phyloP scores from a whole-genome alignment of 2,888 invertebrate species.

The Eilema griseolum region DNA sequence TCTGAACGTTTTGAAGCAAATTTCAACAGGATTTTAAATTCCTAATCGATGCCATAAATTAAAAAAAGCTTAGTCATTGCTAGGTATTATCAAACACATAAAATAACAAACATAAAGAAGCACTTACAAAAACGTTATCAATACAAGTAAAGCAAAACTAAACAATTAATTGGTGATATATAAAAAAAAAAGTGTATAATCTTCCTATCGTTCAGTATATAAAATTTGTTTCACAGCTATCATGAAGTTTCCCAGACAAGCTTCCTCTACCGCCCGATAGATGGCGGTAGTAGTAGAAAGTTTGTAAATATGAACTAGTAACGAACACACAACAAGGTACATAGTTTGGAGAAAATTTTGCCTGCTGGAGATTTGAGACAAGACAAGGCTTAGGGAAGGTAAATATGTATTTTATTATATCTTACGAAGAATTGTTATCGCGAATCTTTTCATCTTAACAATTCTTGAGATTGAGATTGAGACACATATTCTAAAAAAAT shows the following conservation, averaged over 20 bases:
- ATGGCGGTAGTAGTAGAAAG: slow-evolving; percentile 67
- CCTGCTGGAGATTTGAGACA: not conserved
- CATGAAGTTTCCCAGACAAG: slow-evolving; percentile 14
- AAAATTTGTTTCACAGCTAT: not conserved
- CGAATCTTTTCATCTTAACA: not conserved
- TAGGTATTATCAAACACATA: not conserved
- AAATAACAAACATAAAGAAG: slow-evolving; percentile 2
- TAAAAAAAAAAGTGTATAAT: not conserved
- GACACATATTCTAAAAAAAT: not conserved
- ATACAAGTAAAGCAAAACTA: not conserved
- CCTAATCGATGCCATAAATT: not conserved
- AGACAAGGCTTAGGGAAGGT: not conserved
- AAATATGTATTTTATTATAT: not conserved
- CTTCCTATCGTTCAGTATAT: not conserved
- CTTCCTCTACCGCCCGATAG: slow-evolving; percentile 74
- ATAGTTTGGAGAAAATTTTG: not conserved
- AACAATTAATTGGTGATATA: not conserved
- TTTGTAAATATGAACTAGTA: slow-evolving; percentile 4
- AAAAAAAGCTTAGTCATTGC: not conserved
- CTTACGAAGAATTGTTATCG: not conserved
- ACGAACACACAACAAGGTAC: not conserved
- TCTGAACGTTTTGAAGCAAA: not conserved
- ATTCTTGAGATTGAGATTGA: not conserved
- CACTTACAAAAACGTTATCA: not conserved
- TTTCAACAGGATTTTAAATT: not conserved